A percentile compares a stretch with the other conserved stretches of the same genome.
Conservation (phyloP, 53 echinoderm and acorn worm genomes). For the Luidia sarsii region DNA sequence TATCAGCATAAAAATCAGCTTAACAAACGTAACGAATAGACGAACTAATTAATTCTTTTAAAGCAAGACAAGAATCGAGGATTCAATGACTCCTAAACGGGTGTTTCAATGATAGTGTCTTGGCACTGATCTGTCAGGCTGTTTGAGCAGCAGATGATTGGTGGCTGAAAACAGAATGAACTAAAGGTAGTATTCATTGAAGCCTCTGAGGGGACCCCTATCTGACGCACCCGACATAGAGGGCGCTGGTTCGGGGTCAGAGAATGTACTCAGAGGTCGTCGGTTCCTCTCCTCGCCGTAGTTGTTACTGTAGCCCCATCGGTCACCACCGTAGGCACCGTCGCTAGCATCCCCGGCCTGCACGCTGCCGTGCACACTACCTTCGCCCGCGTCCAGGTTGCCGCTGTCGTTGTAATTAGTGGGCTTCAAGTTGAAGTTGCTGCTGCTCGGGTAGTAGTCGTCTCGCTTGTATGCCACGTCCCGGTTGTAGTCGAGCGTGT, state of each 20-base stretch:
- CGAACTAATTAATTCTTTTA: too few relatives aligned
- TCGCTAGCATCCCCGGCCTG: constrained; percentile 34
- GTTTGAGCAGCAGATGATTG: background rate
- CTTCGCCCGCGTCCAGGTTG: background rate
- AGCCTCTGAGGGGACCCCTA: constrained; percentile 11
- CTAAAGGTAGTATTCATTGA: constrained; percentile 56
- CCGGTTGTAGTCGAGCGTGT: constrained; percentile 22
- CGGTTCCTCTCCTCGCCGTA: constrained; percentile 29
- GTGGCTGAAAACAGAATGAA: background rate
- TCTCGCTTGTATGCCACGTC: constrained; percentile 17
- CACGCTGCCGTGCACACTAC: constrained; percentile 12
- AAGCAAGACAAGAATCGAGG: too few relatives aligned
- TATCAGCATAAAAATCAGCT: too few relatives aligned
- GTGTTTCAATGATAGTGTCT: background rate
- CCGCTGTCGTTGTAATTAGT: constrained; percentile 13
- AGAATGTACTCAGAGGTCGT: constrained; percentile 46
- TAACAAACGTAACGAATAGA: too few relatives aligned
- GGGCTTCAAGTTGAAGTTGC: constrained; percentile 7
- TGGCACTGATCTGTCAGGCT: background rate
- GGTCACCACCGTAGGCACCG: constrained; percentile 5
- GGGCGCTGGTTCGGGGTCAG: constrained; percentile 60
- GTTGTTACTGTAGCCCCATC: constrained; percentile 19
- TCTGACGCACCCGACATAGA: constrained; percentile 33
- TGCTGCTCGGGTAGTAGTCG: constrained; percentile 20
- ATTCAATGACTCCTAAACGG: too few relatives aligned